Evolutionary conservation across 2,888 invertebrate species (phyloP), one percentile per base, ranked within the genome.

Genomic region (Hedya salicella): DNA sequence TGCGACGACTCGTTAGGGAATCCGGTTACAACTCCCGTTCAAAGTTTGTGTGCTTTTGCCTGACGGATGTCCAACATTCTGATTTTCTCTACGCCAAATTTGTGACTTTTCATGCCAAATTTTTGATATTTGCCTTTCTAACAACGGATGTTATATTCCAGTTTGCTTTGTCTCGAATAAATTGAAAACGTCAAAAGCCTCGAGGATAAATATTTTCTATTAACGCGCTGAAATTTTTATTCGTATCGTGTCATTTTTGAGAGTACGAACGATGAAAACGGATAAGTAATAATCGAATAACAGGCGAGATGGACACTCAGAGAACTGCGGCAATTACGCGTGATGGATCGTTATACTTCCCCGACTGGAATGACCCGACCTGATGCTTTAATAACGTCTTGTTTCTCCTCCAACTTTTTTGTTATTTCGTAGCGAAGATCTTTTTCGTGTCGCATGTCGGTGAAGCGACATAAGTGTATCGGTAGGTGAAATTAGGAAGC

Each of bases 271-370:
- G 67, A 74, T 70, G 69, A 70, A 76, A 78, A 75, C 76, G 75
- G 75, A 78, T 80, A 77, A 78, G 76, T 84, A 82, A 84, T 85
- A 86, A 87, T 87, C 82, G 83, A 83, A 86, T 77, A 79, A 78
- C 75, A 74, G 71, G 64, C 69, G 76, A 83, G 83, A 84, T 79
- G 80, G 82, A 82, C 82, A 81, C 77, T 79, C 75, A 71, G 78
- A 74, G 76, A 79, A 84, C 83, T 81, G 81, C 74, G 80, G 83
- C 85, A 88, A 88, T 89, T 88, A 87, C 82, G 80, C 77, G 81
- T 87, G 88, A 88, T 89, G 87, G 83, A 88, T 89, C 82, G 87
- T 80, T 80, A 78, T 86, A 88, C 79, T 87, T 86, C 76, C 74
- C 73, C 75, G 77, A 79, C 80, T 77, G 79, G 81, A 85, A 84